These are phyloP conservation scores for Indicator indicator DNA, from an alignment of 2,113 vertebrate species.

Conservation along the genomic window DNA sequence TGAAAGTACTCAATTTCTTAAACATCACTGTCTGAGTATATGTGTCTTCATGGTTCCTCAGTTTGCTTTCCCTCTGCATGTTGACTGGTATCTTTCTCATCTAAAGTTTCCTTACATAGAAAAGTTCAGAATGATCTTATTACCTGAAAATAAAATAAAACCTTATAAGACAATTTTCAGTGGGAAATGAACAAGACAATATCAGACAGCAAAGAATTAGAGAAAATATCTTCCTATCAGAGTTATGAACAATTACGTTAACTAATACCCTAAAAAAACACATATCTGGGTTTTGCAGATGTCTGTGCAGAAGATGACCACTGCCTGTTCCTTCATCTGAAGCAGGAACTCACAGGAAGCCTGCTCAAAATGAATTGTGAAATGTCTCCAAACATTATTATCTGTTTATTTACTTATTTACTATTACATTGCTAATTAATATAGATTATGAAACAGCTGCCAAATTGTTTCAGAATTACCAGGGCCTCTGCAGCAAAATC, in stretches of 20 bases:
- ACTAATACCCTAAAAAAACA: neutral
- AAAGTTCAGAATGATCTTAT: neutral
- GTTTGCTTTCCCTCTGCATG: neutral
- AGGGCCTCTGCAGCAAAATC: neutral
- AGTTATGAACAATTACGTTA: neutral
- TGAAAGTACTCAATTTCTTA: neutral
- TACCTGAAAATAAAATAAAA: neutral
- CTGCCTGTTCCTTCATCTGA: neutral
- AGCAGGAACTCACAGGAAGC: neutral
- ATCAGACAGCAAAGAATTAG: neutral
- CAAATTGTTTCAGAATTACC: neutral
- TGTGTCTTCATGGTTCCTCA: neutral
- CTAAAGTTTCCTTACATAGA: neutral
- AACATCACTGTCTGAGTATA: fast-evolving
- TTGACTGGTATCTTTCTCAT: neutral
- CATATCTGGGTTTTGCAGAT: neutral
- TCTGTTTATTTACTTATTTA: neutral
- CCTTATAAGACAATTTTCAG: neutral
- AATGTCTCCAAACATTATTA: neutral
- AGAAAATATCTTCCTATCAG: neutral
- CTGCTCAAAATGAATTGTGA: neutral
- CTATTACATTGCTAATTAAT: neutral
- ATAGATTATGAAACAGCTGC: neutral
- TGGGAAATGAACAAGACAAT: neutral
- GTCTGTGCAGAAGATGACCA: neutral